Base-by-base conservation (phyloP, 2,113 vertebrate genomes). In the Chloropsis cyanopogon region DNA sequence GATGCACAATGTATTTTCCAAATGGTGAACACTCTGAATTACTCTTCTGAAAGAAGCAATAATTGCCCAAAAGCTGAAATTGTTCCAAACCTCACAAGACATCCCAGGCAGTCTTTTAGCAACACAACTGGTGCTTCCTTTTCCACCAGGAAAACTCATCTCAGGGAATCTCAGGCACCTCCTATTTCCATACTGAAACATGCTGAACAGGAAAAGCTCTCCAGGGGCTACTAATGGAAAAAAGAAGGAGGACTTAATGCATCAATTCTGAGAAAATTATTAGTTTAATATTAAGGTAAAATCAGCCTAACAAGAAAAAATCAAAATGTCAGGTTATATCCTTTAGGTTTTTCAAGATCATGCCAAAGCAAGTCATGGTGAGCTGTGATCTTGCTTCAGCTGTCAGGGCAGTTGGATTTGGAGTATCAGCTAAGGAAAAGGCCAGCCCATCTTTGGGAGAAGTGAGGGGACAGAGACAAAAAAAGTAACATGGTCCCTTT, bases 301-400 rank as follows among this genome's bases (percentile, higher is more conserved):
- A 69, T 5, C 26, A 46, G 57, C 52, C n/a, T 80, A 65, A 83
- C 2, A 39, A 37, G 41, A 24, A 53, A 66, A 53, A 75, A 25
- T 69, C 12, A 33, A 77, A 73, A 53, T 50, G 63, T 26, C 18
- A 9, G 49, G 9, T 23, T 53, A 7, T 42, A 39, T 39, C 10
- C 46, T 54, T 73, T 21, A n/a, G 37, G 46, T 14, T 95, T 81
- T 87, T n/a, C 12, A 42, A 53, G 53, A 31, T 17, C 21, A 4
- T 64, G 53, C 25, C 61, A 69, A 88, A 42, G 12, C 15, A 6
- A 29, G 69, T 9, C 0, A 0, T 20, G 6, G 23, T 39, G 35
- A 52, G 14, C n/a, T 47, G 26, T 83, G 59, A 25, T 78, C 52
- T 59, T 63, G n/a, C 49, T 75, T 79, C 47, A 88, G 26, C 37